A percentile compares a stretch with the other conserved stretches of the same genome.
These are phyloP conservation scores for Chrysotoxum bicinctum DNA, from an alignment of 2,888 invertebrate species.

Conservation along the genomic window DNA sequence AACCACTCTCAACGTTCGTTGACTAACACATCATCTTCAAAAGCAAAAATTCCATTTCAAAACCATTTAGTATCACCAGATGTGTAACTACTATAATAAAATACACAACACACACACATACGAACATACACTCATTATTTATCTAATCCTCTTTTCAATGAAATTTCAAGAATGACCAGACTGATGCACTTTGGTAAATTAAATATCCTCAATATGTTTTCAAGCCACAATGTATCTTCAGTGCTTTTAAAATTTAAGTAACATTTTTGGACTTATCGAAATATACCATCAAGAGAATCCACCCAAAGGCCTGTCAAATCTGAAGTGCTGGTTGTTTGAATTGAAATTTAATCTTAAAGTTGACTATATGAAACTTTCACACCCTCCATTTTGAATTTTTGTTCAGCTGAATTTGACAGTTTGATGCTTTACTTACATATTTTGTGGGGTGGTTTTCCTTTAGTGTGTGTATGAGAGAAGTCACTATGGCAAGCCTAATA, in stretches of 20 bases:
- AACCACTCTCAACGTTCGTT: neutral
- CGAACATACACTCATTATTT: neutral
- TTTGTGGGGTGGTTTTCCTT: neutral
- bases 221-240: neutral
- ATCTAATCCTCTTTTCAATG: neutral
- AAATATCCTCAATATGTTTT: neutral
- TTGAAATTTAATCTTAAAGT: neutral
- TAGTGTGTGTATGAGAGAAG: too few relatives aligned
- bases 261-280: neutral
- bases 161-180: neutral
- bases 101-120: neutral
- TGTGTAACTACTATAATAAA: neutral
- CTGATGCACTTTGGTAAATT: conserved; percentile 11
- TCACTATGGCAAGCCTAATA: too few relatives aligned
- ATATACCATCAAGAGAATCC: neutral
- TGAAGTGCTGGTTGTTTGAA: neutral
- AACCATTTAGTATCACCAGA: neutral
- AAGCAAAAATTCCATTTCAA: neutral
- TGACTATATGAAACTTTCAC: neutral
- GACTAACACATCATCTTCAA: neutral
- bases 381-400: neutral
- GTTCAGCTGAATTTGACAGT: neutral
- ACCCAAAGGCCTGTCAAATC: neutral
- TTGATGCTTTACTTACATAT: neutral
- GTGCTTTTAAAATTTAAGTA: neutral